These are phyloP conservation scores for Anguilla megastoma DNA, from an alignment of 2,797 vertebrate genomes.

Conservation along the genomic window DNA sequence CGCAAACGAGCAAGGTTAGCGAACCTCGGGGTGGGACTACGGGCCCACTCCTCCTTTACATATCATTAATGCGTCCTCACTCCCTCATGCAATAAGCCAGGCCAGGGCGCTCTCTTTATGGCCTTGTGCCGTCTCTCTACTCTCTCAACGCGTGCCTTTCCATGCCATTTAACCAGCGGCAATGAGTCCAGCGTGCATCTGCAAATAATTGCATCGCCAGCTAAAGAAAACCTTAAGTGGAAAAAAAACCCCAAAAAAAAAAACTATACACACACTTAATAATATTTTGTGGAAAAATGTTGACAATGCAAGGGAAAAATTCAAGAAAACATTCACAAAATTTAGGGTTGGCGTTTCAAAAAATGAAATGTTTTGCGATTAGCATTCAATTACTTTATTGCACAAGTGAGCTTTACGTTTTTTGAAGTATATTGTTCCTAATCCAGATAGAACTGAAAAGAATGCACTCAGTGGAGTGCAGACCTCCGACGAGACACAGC, in stretches of 20 bases:
- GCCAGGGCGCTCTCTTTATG: conserved; percentile 37
- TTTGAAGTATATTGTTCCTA: too few relatives aligned
- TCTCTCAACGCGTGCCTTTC: conserved; percentile 38
- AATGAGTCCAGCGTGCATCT: conserved; percentile 42
- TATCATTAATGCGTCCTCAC: conserved; percentile 47
- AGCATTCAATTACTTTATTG: too few relatives aligned
- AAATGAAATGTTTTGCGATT: too few relatives aligned
- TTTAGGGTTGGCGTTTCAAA: too few relatives aligned
- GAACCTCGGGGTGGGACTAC: conserved; percentile 44
- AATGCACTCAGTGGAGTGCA: too few relatives aligned
- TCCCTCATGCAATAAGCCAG: conserved; percentile 38
- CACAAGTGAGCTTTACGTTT: too few relatives aligned
- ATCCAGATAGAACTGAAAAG: too few relatives aligned
- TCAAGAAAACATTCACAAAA: background rate
- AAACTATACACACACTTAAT: too few relatives aligned
- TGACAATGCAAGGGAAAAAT: background rate
- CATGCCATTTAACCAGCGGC: conserved; percentile 45
- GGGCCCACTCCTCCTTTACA: conserved; percentile 35
- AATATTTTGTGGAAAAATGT: background rate
- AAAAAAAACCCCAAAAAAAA: background rate
- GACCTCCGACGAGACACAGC: too few relatives aligned
- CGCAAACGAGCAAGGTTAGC: conserved; percentile 33
- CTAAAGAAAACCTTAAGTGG: conserved; percentile 11
- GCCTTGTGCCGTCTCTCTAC: conserved; percentile 29
- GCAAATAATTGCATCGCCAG: conserved; percentile 43